Conservation (phyloP, 2,113 vertebrate species). For the Triplophysa rosa region DNA sequence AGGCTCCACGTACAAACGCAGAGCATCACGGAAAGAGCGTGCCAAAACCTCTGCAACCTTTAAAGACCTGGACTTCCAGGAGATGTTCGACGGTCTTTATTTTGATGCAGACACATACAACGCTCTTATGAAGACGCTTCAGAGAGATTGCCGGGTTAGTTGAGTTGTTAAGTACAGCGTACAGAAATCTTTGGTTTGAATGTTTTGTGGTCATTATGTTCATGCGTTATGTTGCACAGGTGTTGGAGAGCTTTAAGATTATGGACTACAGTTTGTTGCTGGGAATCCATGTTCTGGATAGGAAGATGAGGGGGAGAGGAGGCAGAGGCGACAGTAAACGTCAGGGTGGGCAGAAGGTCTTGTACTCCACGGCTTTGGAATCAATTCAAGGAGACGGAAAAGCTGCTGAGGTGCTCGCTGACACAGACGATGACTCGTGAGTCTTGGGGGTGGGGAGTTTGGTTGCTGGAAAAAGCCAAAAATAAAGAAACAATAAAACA, state of each 20-base stretch:
- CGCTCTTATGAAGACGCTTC: constrained; percentile 92
- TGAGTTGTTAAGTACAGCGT: background rate
- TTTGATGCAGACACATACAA: constrained; percentile 89
- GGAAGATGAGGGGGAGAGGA: constrained; percentile 73
- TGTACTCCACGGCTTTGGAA: constrained; percentile 95
- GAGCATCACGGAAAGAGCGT: constrained; percentile 88
- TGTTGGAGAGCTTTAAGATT: constrained; percentile 97
- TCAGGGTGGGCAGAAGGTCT: constrained; percentile 85
- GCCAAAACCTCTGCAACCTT: constrained; percentile 86
- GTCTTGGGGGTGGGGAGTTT: constrained; percentile 51
- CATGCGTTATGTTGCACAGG: constrained; percentile 67
- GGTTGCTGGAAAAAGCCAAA: background rate
- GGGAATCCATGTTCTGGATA: constrained; percentile 86
- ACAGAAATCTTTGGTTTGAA: background rate
- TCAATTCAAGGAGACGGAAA: constrained; percentile 92
- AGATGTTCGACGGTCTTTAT: constrained; percentile 88
- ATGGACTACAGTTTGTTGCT: constrained; percentile 97
- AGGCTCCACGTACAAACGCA: constrained; percentile 90
- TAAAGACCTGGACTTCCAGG: constrained; percentile 96
- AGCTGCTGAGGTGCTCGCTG: constrained; percentile 73
- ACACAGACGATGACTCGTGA: constrained; percentile 85
- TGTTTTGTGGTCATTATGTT: background rate
- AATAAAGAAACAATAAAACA: no score
- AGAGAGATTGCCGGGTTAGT: constrained; percentile 91
- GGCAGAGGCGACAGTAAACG: constrained; percentile 79